Evolutionary conservation across 1,140 invertebrate species (phyloP), one percentile per base, ranked within the genome.

Genomic region (Theocolax elegans): DNA sequence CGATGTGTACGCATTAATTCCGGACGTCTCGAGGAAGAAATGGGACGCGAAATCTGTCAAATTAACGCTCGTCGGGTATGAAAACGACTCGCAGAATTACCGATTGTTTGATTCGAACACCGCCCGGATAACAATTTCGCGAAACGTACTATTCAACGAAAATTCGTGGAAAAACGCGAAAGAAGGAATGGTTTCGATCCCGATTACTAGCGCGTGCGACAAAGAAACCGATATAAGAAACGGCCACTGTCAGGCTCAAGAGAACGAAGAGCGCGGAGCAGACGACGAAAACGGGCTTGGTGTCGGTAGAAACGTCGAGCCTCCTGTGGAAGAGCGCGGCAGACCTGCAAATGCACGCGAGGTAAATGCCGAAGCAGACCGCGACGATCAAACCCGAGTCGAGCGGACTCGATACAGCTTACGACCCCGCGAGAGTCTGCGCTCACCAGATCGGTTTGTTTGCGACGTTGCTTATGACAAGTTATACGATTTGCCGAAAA

Each of bases 11-110:
- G 9, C 21, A n/a, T 48, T 42, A 10, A 17, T 44, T 46, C 42
- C 38, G 10, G 21, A 27, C 9, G 56, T 79, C 54, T 73, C 76
- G 13, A 49, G 77, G 23, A 42, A 59, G 21, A 83, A 82, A 70
- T 75, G 68, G 49, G 76, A 83, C 64, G 21, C 66, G 6, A 74
- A 73, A 51, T 63, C 74, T 13, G 35, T 63, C 12, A 67, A 74
- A 40, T 63, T 67, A 19, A 12, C 42, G 8, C 17, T 76, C n/a
- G 75, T 76, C 1, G 71, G 71, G 3, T 74, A 74, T 19, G 58
- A 74, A 46, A 62, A 60, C 13, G 71, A 74, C 3, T 73, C 71
- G 15, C 19, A 60, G 27, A 74, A 76, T 71, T 76, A 76, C 21
- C 17, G 72, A 44, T 58, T 75, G 21, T 74, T 67, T 56, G 40